These are phyloP conservation scores for Ypsolopha scabrella DNA, from an alignment of 2,888 invertebrate species.

Conservation along the genomic window DNA sequence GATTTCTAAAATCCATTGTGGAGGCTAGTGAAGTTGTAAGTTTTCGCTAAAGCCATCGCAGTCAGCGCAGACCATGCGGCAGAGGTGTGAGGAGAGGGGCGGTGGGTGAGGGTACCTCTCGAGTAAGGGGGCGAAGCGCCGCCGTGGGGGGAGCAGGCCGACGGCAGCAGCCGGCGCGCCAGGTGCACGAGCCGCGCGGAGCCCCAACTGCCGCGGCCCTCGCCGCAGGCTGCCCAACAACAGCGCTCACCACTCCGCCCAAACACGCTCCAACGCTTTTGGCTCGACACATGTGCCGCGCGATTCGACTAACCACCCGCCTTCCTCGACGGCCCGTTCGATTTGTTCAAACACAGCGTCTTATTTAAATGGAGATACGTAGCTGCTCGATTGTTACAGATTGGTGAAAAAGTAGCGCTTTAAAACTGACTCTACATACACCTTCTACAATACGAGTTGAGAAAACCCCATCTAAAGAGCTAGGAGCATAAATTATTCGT, in stretches of 20 bases:
- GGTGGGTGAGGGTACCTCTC: constrained; percentile 68
- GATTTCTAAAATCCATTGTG: background rate
- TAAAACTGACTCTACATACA: no score
- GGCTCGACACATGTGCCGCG: constrained; percentile 36
- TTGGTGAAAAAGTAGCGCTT: no score
- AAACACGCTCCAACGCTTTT: constrained; percentile 44
- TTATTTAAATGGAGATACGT: no score
- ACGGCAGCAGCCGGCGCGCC: constrained; percentile 74
- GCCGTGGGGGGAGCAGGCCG: constrained; percentile 78
- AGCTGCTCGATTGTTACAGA: no score
- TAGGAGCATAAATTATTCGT: no score
- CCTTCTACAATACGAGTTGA: no score
- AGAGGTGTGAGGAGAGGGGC: constrained; percentile 10
- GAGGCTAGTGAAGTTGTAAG: background rate
- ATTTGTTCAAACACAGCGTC: no score
- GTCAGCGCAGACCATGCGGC: constrained; percentile 3
- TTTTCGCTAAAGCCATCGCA: background rate
- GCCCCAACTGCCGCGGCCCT: constrained; percentile 34
- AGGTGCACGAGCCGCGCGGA: constrained; percentile 60
- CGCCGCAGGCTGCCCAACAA: constrained; percentile 11
- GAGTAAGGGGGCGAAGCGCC: constrained; percentile 78
- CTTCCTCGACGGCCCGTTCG: no score
- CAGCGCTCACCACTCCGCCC: constrained; percentile 30
- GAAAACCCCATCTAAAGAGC: no score
- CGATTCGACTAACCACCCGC: constrained; percentile 19